Conservation (phyloP, 1,140 invertebrate species). For the Lasioglossum baleicum region DNA sequence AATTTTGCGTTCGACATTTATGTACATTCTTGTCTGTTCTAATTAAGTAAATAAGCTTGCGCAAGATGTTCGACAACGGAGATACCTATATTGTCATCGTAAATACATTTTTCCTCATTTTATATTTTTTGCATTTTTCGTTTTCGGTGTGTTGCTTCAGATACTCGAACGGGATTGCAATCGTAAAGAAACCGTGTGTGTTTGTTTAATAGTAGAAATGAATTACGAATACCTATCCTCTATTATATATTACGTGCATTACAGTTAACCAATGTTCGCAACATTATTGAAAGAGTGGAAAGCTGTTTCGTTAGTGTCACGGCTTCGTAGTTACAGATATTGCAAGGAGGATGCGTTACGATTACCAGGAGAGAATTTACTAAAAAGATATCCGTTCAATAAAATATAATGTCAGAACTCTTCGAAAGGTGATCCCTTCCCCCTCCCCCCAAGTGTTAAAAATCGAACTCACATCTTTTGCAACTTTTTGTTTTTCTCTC, state of each 20-base stretch:
- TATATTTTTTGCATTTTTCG: not conserved
- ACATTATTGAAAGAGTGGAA: conserved; percentile 21
- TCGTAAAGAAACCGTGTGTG: conserved; percentile 15
- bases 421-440: conserved; percentile 15
- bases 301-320: conserved; percentile 19
- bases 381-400: conserved; percentile 17
- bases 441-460: conserved; percentile 3
- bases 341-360: conserved; percentile 12
- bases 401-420: conserved; percentile 32
- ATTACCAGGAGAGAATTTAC: conserved; percentile 26
- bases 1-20: conserved; percentile 8
- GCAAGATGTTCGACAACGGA: conserved; percentile 18
- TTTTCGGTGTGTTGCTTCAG: conserved; percentile 40
- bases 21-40: conserved; percentile 38
- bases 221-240: conserved; percentile 35
- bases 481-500: conserved; percentile 7
- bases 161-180: conserved; percentile 21
- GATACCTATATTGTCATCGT: conserved; percentile 27
- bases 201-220: conserved; percentile 14
- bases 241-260: conserved; percentile 13
- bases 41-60: conserved; percentile 38
- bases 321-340: conserved; percentile 42
- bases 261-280: conserved; percentile 28
- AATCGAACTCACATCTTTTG: not conserved
- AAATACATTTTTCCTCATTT: conserved; percentile 15